Conservation (phyloP, 2,113 vertebrate genomes). For the Apeltes quadracus region DNA sequence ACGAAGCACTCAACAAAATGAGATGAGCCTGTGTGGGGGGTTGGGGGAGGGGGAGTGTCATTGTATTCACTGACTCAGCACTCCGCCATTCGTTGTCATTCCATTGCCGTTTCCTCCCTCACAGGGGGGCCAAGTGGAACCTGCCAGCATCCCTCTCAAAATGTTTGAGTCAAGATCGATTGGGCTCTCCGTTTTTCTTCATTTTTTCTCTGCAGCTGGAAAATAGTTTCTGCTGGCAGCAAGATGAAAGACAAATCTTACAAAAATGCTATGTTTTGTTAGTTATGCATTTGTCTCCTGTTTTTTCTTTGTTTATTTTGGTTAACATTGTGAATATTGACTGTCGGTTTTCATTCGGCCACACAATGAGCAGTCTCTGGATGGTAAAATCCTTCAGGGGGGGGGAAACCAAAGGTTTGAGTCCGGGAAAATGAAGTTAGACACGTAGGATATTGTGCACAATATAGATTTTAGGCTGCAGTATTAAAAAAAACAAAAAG, state of each 20-base stretch:
- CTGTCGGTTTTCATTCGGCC: slow-evolving; percentile 1
- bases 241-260: slow-evolving; percentile 13
- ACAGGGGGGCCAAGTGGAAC: slow-evolving; percentile 31
- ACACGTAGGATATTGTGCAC: neutral
- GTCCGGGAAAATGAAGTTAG: slow-evolving; percentile 19
- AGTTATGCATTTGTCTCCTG: neutral
- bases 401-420: slow-evolving; percentile 21
- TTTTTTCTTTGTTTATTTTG: neutral
- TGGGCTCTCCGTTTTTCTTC: slow-evolving; percentile 43
- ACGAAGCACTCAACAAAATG: slow-evolving; percentile 72
- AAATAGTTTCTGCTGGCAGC: slow-evolving; percentile 44
- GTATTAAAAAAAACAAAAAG: neutral
- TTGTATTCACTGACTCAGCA: slow-evolving; percentile 63
- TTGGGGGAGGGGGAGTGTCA: slow-evolving; percentile 43
- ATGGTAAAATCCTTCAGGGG: slow-evolving; percentile 11
- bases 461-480: neutral
- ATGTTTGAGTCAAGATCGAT: slow-evolving; percentile 33
- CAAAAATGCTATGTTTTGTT: slow-evolving; percentile 24
- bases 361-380: slow-evolving; percentile 1
- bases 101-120: slow-evolving; percentile 30
- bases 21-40: slow-evolving; percentile 31
- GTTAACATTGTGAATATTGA: slow-evolving; percentile 8
- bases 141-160: slow-evolving; percentile 44
- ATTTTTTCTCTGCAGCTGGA: slow-evolving; percentile 39
- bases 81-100: slow-evolving; percentile 55